These are phyloP conservation scores for Apodemia zela DNA, from an alignment of 2,888 invertebrate genomes.

Conservation along the genomic window DNA sequence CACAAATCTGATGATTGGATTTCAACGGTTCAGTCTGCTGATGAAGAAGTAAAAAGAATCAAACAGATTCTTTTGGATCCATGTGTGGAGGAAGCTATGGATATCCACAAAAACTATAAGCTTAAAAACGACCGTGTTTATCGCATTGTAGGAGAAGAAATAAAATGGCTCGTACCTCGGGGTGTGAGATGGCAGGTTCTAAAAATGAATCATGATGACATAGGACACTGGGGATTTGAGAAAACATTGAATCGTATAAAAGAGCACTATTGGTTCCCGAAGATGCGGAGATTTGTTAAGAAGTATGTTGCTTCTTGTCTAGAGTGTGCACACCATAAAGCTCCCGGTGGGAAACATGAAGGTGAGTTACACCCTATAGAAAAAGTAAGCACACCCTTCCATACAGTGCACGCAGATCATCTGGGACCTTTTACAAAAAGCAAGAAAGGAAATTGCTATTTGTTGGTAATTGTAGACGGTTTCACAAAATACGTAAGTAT, in stretches of 20 bases:
- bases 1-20: too few species aligned
- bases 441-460: conserved; percentile 29
- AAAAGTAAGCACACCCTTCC: conserved; percentile 31
- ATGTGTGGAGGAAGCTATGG: too few species aligned
- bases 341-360: conserved; percentile 28
- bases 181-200: conserved; percentile 32
- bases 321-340: conserved; percentile 24
- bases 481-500: conserved; percentile 5
- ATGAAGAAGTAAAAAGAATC: too few species aligned
- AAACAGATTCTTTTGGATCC: too few species aligned
- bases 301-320: conserved; percentile 31
- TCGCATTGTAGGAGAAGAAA: background rate
- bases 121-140: background rate
- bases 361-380: conserved; percentile 34
- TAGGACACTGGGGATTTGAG: conserved; percentile 32
- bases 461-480: conserved; percentile 30
- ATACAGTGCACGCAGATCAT: conserved; percentile 37
- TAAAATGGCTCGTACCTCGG: background rate
- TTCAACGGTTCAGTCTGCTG: too few species aligned
- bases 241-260: conserved; percentile 25
- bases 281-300: conserved; percentile 31
- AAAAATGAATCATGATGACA: conserved; percentile 33
- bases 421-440: conserved; percentile 32
- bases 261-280: conserved; percentile 34
- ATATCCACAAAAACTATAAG: background rate